Percentiles rank a stretch among this genome's conserved stretches.
These are phyloP conservation scores for Lacanobia oleracea DNA, from an alignment of 2,888 invertebrate genomes.

Conservation along the genomic window DNA sequence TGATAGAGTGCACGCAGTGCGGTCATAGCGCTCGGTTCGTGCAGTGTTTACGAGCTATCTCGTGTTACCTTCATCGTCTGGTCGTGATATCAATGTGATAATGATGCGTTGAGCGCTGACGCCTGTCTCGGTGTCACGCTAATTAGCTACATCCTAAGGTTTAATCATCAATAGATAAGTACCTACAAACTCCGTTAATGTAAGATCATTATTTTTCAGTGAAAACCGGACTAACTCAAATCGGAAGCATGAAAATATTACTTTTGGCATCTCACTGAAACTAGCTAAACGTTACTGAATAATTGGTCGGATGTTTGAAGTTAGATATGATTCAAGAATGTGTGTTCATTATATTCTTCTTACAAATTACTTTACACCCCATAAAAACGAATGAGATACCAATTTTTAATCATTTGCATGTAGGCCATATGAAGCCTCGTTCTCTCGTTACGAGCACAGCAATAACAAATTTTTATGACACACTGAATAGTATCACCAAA, in stretches of 20 bases:
- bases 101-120: conserved; percentile 30
- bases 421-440: conserved; percentile 26
- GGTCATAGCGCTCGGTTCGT: conserved; percentile 34
- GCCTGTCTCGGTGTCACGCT: not conserved
- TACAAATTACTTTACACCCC: conserved; percentile 34
- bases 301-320: conserved; percentile 32
- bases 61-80: conserved; percentile 26
- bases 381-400: conserved; percentile 39
- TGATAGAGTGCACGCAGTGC: conserved; percentile 41
- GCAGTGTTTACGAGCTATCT: conserved; percentile 32
- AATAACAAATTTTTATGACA: conserved; percentile 31
- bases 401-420: conserved; percentile 35
- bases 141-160: conserved; percentile 1
- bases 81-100: conserved; percentile 30
- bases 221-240: conserved; percentile 9
- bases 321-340: conserved; percentile 57
- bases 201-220: conserved; percentile 39
- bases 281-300: conserved; percentile 19
- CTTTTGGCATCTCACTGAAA: conserved; percentile 15
- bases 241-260: conserved; percentile 32
- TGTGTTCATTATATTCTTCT: conserved; percentile 38
- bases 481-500: conserved; percentile 30
- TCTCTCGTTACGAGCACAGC: conserved; percentile 35
- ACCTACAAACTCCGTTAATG: conserved; percentile 13
- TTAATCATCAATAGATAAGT: not conserved